Evolutionary conservation across 2,113 vertebrate species (phyloP).

Genomic region (Labeo catla): DNA sequence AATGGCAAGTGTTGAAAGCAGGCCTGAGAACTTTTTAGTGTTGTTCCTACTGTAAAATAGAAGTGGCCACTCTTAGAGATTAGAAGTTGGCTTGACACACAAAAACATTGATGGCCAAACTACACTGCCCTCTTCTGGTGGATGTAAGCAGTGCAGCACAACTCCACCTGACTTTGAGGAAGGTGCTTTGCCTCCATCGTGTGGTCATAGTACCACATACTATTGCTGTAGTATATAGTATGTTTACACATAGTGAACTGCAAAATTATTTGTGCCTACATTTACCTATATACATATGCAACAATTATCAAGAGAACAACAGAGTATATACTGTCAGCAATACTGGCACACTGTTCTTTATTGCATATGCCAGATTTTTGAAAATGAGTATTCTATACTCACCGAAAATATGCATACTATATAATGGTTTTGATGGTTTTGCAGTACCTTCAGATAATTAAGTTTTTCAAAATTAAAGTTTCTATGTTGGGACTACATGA

Average conservation of each 20-base stretch:
- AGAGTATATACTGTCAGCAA: too few species aligned
- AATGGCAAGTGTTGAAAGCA: neutral
- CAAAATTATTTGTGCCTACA: too few species aligned
- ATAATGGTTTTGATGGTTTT: too few species aligned
- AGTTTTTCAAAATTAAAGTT: too few species aligned
- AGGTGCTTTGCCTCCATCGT: slow-evolving; percentile 21
- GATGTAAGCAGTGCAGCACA: neutral
- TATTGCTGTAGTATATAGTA: neutral
- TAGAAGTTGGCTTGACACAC: neutral
- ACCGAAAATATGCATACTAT: neutral
- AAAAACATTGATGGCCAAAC: neutral
- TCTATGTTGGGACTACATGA: too few species aligned
- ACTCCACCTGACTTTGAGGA: too few species aligned
- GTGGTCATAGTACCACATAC: neutral
- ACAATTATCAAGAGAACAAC: too few species aligned
- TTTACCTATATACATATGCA: too few species aligned
- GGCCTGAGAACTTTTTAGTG: neutral
- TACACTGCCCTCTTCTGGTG: neutral
- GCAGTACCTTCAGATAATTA: too few species aligned
- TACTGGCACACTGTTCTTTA: too few species aligned
- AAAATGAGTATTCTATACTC: neutral
- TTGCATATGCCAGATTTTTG: neutral
- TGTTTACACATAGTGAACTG: too few species aligned
- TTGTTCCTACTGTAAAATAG: neutral
- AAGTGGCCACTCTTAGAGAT: neutral